These are phyloP conservation scores for Leptinotarsa tumamoca DNA, from an alignment of 2,888 invertebrate species.

Conservation along the genomic window DNA sequence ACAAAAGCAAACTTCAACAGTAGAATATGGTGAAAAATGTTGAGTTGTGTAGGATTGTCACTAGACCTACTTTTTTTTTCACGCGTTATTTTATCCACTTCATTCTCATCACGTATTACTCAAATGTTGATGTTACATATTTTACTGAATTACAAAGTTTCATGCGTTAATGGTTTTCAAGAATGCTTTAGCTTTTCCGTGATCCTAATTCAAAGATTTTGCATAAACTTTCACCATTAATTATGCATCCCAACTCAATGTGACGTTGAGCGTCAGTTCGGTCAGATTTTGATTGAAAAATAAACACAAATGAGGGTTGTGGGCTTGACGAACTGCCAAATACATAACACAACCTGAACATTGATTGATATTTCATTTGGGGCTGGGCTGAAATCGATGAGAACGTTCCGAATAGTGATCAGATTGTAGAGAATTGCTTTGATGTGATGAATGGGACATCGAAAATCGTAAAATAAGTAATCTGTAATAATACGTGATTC, in stretches of 20 bases:
- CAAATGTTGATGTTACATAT: background rate
- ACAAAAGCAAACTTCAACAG: background rate
- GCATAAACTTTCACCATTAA: background rate
- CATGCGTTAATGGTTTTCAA: background rate
- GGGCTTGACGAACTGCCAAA: background rate
- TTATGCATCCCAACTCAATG: background rate
- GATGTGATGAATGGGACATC: too few relatives aligned
- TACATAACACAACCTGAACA: background rate
- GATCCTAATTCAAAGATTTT: too few relatives aligned
- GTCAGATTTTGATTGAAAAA: background rate
- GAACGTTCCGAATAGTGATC: background rate
- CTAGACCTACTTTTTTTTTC: too few relatives aligned
- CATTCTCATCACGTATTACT: too few relatives aligned
- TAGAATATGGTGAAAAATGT: background rate
- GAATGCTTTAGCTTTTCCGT: background rate
- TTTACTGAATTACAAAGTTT: background rate
- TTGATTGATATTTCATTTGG: background rate
- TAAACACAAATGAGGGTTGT: background rate
- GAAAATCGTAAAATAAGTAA: too few relatives aligned
- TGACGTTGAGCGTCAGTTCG: background rate
- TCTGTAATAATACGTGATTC: too few relatives aligned
- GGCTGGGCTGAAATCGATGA: background rate
- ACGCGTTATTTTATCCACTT: too few relatives aligned
- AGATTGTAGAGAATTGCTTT: too few relatives aligned
- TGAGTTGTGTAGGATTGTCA: too few relatives aligned